These are phyloP conservation scores for Lanius ludovicianus DNA, from an alignment of 2,113 vertebrate genomes.

Conservation along the genomic window DNA sequence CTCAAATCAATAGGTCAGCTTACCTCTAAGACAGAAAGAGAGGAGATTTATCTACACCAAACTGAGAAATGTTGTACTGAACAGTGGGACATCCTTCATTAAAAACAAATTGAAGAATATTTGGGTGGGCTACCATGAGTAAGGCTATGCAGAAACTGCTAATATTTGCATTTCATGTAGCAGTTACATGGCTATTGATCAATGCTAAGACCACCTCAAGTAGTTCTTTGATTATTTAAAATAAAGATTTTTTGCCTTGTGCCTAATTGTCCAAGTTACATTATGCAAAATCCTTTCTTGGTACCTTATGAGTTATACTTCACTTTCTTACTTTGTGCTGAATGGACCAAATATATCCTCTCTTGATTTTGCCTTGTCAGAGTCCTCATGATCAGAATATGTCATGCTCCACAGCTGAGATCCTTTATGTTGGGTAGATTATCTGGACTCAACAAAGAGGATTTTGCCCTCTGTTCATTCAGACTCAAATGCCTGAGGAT, in stretches of 20 bases:
- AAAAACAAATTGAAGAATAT: background rate
- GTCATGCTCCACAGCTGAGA: background rate
- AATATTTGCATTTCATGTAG: background rate
- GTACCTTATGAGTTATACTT: background rate
- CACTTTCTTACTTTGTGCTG: background rate
- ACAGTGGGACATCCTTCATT: background rate
- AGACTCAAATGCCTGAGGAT: constrained; percentile 1
- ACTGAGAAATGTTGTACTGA: background rate
- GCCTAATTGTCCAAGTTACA: background rate
- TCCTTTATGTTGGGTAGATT: background rate
- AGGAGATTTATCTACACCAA: background rate
- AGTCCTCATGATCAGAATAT: background rate
- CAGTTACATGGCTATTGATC: background rate
- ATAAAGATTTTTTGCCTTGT: background rate
- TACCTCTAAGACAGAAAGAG: background rate
- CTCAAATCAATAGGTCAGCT: background rate
- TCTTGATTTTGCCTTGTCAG: background rate
- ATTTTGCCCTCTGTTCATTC: constrained; percentile 33
- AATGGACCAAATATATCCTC: background rate
- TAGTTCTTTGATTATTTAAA: background rate
- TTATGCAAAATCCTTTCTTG: background rate
- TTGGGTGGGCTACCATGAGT: background rate
- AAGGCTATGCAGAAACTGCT: background rate
- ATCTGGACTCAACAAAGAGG: background rate
- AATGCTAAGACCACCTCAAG: background rate